A percentile compares a stretch with the other conserved stretches of the same genome.
Evolutionary conservation across 2,113 vertebrate genomes (phyloP).

Genomic region (Sinocyclocheilus anshuiensis): DNA sequence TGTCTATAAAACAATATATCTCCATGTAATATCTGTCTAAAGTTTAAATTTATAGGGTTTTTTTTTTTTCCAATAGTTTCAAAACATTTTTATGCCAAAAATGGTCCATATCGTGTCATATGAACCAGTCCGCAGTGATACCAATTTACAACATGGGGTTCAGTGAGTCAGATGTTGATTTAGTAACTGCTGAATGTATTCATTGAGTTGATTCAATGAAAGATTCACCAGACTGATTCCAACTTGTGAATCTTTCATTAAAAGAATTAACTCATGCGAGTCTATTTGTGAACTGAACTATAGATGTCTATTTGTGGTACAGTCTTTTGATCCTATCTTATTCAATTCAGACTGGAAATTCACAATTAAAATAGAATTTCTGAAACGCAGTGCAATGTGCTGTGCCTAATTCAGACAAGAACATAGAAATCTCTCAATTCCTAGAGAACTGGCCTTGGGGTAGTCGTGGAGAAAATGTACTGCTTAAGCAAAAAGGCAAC

Average conservation of each 20-base stretch:
- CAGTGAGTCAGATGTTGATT: neutral
- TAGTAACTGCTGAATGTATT: neutral
- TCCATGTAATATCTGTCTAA: too few species aligned
- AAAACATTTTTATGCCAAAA: neutral
- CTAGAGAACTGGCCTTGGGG: neutral
- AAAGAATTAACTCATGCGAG: neutral
- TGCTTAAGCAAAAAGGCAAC: neutral
- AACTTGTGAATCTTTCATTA: too few species aligned
- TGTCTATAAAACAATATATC: too few species aligned
- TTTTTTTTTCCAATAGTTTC: neutral
- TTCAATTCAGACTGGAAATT: neutral
- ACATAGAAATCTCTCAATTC: neutral
- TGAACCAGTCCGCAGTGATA: neutral
- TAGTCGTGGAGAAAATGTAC: neutral
- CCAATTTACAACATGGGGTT: neutral
- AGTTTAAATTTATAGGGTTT: too few species aligned
- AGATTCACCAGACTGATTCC: too few species aligned
- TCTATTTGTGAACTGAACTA: neutral
- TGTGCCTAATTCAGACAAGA: neutral
- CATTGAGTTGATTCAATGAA: too few species aligned
- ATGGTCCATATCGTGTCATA: neutral
- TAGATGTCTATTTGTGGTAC: neutral
- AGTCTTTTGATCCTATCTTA: neutral
- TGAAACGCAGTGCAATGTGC: neutral
- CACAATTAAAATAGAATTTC: neutral